Evolutionary conservation across 2,888 invertebrate genomes (phyloP), one percentile per base, ranked within the genome.

Genomic region (Lacanobia wlatinum): DNA sequence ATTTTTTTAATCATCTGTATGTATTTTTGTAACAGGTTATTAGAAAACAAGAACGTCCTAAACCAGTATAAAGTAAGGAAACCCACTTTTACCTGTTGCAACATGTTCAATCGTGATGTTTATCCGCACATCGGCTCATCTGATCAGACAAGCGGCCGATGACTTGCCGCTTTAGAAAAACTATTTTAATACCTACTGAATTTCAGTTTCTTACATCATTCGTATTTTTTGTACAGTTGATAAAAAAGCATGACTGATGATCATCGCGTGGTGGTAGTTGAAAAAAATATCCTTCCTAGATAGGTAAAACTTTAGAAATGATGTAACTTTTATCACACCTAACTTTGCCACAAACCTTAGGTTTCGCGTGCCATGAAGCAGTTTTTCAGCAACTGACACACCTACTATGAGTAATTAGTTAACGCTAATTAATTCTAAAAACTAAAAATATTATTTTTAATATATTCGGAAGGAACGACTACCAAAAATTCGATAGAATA

Each of bases 151-250:
- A 0, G 18, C 43, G 16, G 6, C 12, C n/a, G 43, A 50, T 74
- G 75, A 80, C 80, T 64, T 40, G 43, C 65, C 12, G 5, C 50
- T 74, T 64, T 38, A 18, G 21, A 50, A 50, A 53, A 60, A 60
- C 12, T 55, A 59, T 58, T 60, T 53, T 34, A 53, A 38, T 64
- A 59, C 28, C 3, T 28, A 60, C 43, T 46, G 38, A 80, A 80
- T 74, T 80, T 64, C 75, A 74, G 28, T 55, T 34, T 63, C 48
- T 65, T 74, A 23, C 80, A 75, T 80, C 80, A 76, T 64, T 50
- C 7, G 1, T 40, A 79, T 12, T 43, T 73, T 53, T 72, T 58
- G 0, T 10, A 21, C 10, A 5, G 16, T 53, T 53, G 18, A 59
- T 72, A 70, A 59, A 71, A 64, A 43, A 8, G n/a, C 28, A 28